phyloP scores from a whole-genome alignment of 2,797 vertebrate species.

The Diglossa cyanea region DNA sequence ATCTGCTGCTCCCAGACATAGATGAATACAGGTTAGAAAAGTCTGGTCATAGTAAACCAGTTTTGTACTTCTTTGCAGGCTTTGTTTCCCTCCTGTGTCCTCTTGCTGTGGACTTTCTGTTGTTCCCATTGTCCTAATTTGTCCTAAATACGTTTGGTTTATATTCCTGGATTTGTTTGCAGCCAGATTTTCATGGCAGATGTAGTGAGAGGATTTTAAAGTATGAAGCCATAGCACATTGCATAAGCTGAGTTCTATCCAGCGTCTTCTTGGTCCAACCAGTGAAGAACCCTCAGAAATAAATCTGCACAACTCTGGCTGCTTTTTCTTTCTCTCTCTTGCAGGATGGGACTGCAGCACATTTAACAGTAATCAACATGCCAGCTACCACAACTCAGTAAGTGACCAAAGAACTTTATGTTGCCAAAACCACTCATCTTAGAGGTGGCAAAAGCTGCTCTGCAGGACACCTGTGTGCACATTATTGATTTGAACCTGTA shows the following conservation, averaged over 20 bases:
- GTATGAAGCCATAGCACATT: not conserved
- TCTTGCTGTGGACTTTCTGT: not conserved
- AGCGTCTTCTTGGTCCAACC: not conserved
- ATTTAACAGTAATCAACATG: constrained; percentile 55
- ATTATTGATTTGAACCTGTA: not conserved
- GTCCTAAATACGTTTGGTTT: not conserved
- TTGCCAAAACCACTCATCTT: not conserved
- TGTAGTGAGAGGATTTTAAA: not conserved
- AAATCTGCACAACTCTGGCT: not conserved
- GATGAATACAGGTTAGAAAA: not conserved
- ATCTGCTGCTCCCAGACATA: not conserved
- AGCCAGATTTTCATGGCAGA: not conserved
- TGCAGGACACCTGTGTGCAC: not conserved
- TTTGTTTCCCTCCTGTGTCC: not conserved
- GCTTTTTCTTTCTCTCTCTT: not conserved
- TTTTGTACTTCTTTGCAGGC: not conserved
- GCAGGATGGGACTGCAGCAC: constrained; percentile 55
- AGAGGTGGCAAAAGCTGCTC: not conserved
- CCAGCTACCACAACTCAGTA: constrained; percentile 52
- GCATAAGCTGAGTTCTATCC: not conserved
- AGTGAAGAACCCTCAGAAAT: not conserved
- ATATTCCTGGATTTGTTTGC: not conserved
- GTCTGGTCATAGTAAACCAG: not conserved
- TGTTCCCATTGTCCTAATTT: not conserved
- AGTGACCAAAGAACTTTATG: not conserved